Conservation (phyloP, 2,888 invertebrate species). For the Sphaerophoria taeniata region DNA sequence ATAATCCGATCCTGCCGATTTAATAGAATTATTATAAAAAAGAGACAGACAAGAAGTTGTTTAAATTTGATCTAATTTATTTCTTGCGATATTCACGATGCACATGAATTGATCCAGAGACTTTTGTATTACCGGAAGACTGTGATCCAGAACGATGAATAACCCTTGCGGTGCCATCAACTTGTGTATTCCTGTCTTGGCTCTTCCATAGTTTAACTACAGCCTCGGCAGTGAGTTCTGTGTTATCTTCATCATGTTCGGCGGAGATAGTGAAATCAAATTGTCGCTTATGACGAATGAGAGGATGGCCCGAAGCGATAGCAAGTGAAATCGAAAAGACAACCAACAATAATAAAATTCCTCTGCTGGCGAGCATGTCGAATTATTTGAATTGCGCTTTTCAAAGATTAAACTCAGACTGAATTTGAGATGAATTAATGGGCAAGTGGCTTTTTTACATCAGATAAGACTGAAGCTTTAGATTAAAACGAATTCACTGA, state of each 20-base stretch:
- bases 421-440: slow-evolving; percentile 17
- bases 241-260: slow-evolving; percentile 81
- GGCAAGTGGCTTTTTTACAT: background rate
- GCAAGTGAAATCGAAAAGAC: slow-evolving; percentile 38
- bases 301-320: slow-evolving; percentile 24
- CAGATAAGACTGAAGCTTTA: slow-evolving; percentile 52
- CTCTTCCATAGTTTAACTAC: slow-evolving; percentile 82
- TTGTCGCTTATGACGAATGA: slow-evolving; percentile 78
- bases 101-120: slow-evolving; percentile 80
- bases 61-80: slow-evolving; percentile 57
- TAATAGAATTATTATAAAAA: slow-evolving; percentile 10
- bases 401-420: slow-evolving; percentile 52
- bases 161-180: slow-evolving; percentile 81
- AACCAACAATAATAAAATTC: slow-evolving; percentile 19
- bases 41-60: background rate
- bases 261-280: slow-evolving; percentile 81
- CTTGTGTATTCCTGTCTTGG: slow-evolving; percentile 79
- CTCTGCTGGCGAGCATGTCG: slow-evolving; percentile 38
- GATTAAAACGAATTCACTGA: slow-evolving; percentile 1
- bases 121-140: slow-evolving; percentile 81
- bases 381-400: slow-evolving; percentile 37
- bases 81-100: slow-evolving; percentile 80
- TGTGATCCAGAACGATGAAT: slow-evolving; percentile 78
- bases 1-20: slow-evolving; percentile 59
- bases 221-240: slow-evolving; percentile 81